phyloP scores from a whole-genome alignment of 1,140 invertebrate genomes.

The Rhopalosiphum maidis region DNA sequence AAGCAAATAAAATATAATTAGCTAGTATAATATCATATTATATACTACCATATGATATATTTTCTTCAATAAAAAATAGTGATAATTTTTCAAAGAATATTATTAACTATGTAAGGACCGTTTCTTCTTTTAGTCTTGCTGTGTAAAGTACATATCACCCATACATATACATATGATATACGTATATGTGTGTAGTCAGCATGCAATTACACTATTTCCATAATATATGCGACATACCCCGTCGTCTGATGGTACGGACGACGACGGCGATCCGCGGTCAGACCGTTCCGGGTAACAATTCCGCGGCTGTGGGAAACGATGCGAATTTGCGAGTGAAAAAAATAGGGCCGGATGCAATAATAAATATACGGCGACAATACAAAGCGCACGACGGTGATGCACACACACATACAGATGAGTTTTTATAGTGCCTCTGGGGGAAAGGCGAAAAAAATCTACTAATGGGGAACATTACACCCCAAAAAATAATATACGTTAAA shows the following conservation, averaged over 20 bases:
- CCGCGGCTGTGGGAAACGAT: slow-evolving; percentile 45
- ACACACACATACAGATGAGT: not conserved
- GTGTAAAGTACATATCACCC: not conserved
- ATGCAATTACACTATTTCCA: not conserved
- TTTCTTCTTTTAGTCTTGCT: not conserved
- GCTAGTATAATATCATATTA: not conserved
- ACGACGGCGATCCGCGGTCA: slow-evolving; percentile 13
- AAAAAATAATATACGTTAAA: slow-evolving; percentile 56
- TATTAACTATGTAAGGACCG: not conserved
- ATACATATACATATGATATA: not conserved
- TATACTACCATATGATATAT: not conserved
- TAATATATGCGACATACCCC: not conserved
- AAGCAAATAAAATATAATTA: not conserved
- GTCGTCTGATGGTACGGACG: not conserved
- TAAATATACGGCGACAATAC: not conserved
- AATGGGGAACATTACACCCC: slow-evolving; percentile 58
- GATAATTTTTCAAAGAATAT: not conserved
- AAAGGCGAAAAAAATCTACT: slow-evolving; percentile 33
- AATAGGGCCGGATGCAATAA: slow-evolving; percentile 37
- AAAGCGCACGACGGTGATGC: not conserved
- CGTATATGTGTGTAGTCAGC: not conserved
- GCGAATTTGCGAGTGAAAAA: not conserved
- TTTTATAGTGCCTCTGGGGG: slow-evolving; percentile 38
- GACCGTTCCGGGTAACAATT: slow-evolving; percentile 48
- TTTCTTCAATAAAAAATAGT: not conserved